phyloP scores from a whole-genome alignment of 2,888 invertebrate species.

The Sarcophaga rosellei region DNA sequence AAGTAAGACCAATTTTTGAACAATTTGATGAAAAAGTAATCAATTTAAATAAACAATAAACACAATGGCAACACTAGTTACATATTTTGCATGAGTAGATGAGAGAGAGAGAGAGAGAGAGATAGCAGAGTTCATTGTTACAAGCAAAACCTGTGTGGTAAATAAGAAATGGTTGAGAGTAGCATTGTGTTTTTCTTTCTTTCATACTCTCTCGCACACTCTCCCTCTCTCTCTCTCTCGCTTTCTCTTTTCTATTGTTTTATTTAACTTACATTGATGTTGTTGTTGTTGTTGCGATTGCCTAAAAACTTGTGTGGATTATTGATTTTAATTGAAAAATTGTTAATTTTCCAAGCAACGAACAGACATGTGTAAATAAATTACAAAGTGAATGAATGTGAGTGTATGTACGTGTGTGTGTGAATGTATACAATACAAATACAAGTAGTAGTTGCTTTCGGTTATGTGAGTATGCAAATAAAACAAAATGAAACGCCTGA shows the following conservation, averaged over 20 bases:
- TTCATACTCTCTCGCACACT: not conserved
- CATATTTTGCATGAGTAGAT: not conserved
- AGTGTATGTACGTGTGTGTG: not conserved
- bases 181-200: constrained; percentile 4
- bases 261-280: constrained; percentile 38
- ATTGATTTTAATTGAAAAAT: constrained; percentile 82
- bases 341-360: constrained; percentile 79
- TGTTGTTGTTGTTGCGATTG: constrained; percentile 54
- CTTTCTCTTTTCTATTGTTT: constrained; percentile 39
- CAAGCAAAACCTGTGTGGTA: constrained; percentile 43
- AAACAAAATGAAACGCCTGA: constrained; percentile 29
- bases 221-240: not conserved
- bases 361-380: constrained; percentile 32
- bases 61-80: too few relatives aligned
- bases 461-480: constrained; percentile 27
- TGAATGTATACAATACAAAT: not conserved
- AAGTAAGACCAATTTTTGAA: too few relatives aligned
- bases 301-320: constrained; percentile 68
- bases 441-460: not conserved
- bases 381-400: not conserved
- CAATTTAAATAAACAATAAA: too few relatives aligned
- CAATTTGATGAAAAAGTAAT: too few relatives aligned
- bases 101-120: not conserved
- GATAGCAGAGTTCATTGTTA: not conserved
- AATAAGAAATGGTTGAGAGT: constrained; percentile 46